Percentiles rank a stretch among this genome's conserved stretches.
Conservation (phyloP, 2,797 vertebrate genomes). For the Uromys caudimaculatus region DNA sequence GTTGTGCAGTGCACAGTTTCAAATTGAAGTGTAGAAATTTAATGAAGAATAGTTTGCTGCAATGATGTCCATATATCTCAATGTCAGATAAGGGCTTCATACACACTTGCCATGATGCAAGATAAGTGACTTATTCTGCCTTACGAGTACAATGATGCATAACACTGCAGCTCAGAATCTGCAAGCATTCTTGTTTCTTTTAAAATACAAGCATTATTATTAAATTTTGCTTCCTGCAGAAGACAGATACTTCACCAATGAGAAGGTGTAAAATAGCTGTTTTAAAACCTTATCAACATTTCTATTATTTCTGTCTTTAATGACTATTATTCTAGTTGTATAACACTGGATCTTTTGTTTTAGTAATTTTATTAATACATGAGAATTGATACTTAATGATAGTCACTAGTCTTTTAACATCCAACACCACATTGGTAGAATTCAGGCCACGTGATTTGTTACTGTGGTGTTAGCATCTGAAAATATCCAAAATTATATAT, state of each 20-base stretch:
- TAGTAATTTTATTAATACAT: background rate
- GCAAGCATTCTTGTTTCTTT: conserved; percentile 45
- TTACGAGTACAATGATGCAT: conserved; percentile 44
- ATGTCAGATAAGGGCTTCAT: conserved; percentile 68
- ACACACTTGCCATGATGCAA: conserved; percentile 66
- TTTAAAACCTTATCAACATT: background rate
- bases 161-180: conserved; percentile 14
- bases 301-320: background rate
- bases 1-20: conserved; percentile 51
- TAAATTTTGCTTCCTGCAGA: conserved; percentile 39
- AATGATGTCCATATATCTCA: conserved; percentile 56
- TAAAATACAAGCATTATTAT: conserved; percentile 51
- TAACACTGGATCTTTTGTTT: background rate
- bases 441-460: background rate
- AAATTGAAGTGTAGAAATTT: conserved; percentile 47
- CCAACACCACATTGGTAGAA: background rate
- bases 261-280: background rate
- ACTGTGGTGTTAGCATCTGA: background rate
- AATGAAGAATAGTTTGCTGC: conserved; percentile 41
- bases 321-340: background rate
- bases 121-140: conserved; percentile 52
- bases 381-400: background rate
- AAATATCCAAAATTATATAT: background rate
- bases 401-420: background rate
- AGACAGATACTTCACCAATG: background rate